phyloP scores from a whole-genome alignment of 2,797 vertebrate genomes.

The Pygocentrus nattereri region DNA sequence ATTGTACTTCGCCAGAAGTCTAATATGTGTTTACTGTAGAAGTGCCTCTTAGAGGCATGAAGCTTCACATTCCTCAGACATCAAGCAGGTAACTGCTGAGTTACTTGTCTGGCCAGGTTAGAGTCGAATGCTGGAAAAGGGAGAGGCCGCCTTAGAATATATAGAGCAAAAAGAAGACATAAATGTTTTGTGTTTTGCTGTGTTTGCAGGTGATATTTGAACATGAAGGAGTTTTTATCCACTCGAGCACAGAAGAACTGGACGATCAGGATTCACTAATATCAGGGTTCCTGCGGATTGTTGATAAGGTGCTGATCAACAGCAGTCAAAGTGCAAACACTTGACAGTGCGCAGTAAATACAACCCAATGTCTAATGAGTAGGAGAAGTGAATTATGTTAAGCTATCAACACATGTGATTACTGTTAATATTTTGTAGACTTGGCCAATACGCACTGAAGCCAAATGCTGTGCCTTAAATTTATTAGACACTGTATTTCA shows the following conservation, averaged over 20 bases:
- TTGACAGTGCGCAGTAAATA: neutral
- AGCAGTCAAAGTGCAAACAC: neutral
- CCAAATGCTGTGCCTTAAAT: too few species aligned
- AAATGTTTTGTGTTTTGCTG: neutral
- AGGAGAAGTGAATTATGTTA: neutral
- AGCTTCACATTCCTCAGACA: conserved; percentile 9
- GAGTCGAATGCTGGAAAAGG: neutral
- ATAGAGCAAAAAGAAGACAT: neutral
- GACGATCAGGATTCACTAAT: conserved; percentile 88
- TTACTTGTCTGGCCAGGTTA: neutral
- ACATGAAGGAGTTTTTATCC: conserved; percentile 93
- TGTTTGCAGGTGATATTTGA: conserved; percentile 86
- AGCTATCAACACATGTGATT: neutral
- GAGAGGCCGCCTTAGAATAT: neutral
- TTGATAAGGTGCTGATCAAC: conserved; percentile 86
- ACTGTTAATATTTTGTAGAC: neutral
- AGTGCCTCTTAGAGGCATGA: neutral
- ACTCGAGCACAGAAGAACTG: conserved; percentile 83
- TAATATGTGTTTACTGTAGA: neutral
- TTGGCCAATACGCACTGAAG: neutral
- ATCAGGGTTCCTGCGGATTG: conserved; percentile 86
- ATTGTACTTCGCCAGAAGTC: neutral
- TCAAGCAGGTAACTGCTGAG: neutral
- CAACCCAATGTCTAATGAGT: neutral
- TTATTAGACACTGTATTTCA: neutral